A percentile compares a stretch with the other conserved stretches of the same genome.
These are phyloP conservation scores for Phyllotreta striolata DNA, from an alignment of 2,888 invertebrate species.

Conservation along the genomic window DNA sequence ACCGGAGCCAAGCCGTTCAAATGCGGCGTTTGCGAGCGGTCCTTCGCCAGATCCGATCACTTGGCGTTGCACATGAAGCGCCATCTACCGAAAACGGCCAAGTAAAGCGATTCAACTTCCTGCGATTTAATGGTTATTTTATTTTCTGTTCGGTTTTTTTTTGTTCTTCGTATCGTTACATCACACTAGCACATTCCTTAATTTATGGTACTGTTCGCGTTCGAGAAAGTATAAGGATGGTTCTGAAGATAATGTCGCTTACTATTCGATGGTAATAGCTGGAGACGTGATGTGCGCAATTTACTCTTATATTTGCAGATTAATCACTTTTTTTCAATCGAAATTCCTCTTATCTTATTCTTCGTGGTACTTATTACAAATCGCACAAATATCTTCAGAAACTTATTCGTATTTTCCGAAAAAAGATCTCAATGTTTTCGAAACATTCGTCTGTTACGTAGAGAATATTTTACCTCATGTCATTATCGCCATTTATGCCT, in stretches of 20 bases:
- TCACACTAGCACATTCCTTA: conserved; percentile 36
- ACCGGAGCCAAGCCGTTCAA: conserved; percentile 98
- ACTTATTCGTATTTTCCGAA: conserved; percentile 17
- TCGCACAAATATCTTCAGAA: conserved; percentile 3
- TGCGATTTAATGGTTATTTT: conserved; percentile 31
- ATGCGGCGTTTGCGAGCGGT: conserved; percentile 93
- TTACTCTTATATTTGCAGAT: conserved; percentile 3
- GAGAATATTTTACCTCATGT: conserved; percentile 37
- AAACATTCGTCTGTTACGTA: conserved; percentile 35
- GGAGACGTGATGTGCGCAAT: not conserved
- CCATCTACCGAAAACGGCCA: conserved; percentile 88
- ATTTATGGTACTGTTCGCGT: conserved; percentile 35
- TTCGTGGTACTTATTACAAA: no score
- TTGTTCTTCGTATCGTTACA: conserved; percentile 19
- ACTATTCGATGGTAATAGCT: not conserved
- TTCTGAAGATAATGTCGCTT: not conserved
- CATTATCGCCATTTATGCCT: conserved; percentile 40
- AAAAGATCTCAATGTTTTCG: conserved; percentile 46
- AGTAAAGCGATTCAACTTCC: conserved; percentile 60
- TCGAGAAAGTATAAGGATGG: conserved; percentile 9
- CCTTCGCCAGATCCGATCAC: conserved; percentile 95
- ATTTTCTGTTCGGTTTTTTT: no score
- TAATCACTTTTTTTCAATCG: no score
- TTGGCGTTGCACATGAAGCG: conserved; percentile 96
- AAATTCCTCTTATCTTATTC: no score